Base-by-base conservation (phyloP, 92 coral and sea anemone species). In the Siderastrea radians region DNA sequence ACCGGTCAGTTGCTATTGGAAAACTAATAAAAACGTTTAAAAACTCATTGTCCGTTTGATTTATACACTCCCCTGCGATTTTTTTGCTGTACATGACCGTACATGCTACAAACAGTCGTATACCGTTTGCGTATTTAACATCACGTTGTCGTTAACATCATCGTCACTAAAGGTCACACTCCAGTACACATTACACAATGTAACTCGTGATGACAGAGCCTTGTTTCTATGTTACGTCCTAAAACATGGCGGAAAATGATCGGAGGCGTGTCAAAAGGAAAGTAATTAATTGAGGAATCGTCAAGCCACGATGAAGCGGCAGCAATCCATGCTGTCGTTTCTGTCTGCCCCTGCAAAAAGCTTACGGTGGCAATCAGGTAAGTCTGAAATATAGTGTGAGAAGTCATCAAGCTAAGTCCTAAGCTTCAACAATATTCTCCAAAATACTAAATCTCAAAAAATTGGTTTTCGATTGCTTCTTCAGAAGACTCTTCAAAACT, bases 141-240 rank as follows among this genome's bases (percentile, higher is more conserved):
- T 60, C 65, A 11, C 65, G 65, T 60, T 60, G 65, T 51, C 55
- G 7, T 64, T 5, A 16, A 19, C 45, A 16, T 64, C 68, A 64
- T 64, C 43, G 68, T 64, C 68, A 64, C 43, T 64, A 64, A 64
- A 64, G 69, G 69, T 64, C 69, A 15, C 69, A 64, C 69, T 64
- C 43, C 38, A 64, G 69, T 9, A 44, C 55, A 51, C 55, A 51
- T 51, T 51, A 51, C 55, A 51, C 7, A 7, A 51, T 51, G 55
- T 51, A 51, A 3, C 55, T 51, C 7, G 55, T 51, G 55, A 51
- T 51, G 3, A 51, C 45, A 17, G 44, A 64, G 69, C 69, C 69
- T 64, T 44, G 69, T 64, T 64, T 64, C 45, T 44, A 64, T 64
- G 69, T 44, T 64, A 60, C 65, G 44, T 64, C 38, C 69, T 64